Evolutionary conservation across 2,113 vertebrate genomes (phyloP), one percentile per base, ranked within the genome.

Genomic region (Lanius collurio): DNA sequence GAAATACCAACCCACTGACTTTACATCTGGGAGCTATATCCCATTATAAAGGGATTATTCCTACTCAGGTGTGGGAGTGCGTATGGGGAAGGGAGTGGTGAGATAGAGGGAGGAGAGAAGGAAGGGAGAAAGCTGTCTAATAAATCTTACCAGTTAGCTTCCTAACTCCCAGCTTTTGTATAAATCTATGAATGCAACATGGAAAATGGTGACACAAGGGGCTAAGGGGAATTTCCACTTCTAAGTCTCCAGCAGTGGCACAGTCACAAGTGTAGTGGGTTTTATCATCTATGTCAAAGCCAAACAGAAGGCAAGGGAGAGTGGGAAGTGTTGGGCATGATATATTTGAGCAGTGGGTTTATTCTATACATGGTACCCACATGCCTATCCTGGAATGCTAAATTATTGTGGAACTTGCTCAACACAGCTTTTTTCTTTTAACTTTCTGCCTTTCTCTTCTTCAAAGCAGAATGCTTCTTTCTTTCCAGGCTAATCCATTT

Each of bases 61-160:
- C 17, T 37, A 13, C 27, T 19, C 35, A 13, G 0, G 1, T 26
- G 13, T n/a, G 18, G 6, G 31, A 21, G 6, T 4, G 10, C 6
- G 7, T 10, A 15, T 11, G 22, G 6, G 42, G 3, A 47, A 35
- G 8, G 7, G 8, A 4, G 4, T 27, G 10, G 1, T 35, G 35
- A 53, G 17, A 19, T 1, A 59, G 15, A 33, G 4, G 5, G 9
- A 59, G 9, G 10, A 39, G 19, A 73, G 9, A 27, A 69, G 18
- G 41, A 15, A 63, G 20, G 11, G 18, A 76, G 28, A 19, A 83
- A 49, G 4, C 7, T 76, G 30, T 33, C 23, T 70, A 46, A n/a
- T 31, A 73, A 83, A 33, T 7, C 19, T 27, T 16, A 8, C 0
- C 0, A 41, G 15, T 47, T 73, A 60, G 6, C 10, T 73, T 60